These are phyloP conservation scores for Aselliscus stoliczkanus DNA, from an alignment of 2,797 vertebrate genomes.

Conservation along the genomic window DNA sequence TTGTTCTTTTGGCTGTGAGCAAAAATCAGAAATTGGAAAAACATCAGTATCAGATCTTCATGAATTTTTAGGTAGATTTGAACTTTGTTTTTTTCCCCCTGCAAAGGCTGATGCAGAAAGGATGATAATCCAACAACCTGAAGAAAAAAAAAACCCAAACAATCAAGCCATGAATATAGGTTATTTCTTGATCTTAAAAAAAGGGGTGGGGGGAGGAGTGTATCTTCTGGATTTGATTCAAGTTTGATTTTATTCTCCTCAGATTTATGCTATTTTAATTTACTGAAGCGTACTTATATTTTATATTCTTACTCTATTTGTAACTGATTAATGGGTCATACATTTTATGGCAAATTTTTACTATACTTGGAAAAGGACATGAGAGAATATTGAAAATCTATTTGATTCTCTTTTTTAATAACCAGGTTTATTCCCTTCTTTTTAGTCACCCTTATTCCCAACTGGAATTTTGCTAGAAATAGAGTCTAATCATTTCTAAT, in stretches of 20 bases:
- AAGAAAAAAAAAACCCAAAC: not conserved
- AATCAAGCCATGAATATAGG: not conserved
- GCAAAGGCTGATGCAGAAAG: not conserved
- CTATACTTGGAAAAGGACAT: not conserved
- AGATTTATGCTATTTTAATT: slow-evolving; percentile 11
- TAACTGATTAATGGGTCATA: not conserved
- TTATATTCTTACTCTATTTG: slow-evolving; percentile 34
- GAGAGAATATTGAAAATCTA: not conserved
- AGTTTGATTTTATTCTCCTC: not conserved
- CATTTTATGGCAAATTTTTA: not conserved
- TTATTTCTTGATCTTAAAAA: not conserved
- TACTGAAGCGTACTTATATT: not conserved
- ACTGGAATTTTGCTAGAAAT: slow-evolving; percentile 76
- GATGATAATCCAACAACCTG: not conserved
- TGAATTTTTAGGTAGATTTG: not conserved
- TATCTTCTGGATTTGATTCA: not conserved
- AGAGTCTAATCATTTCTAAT: slow-evolving; percentile 75
- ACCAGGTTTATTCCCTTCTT: slow-evolving; percentile 75
- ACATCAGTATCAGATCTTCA: not conserved
- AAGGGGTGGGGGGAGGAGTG: not conserved
- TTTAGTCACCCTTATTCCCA: slow-evolving; percentile 74
- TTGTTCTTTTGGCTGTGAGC: not conserved
- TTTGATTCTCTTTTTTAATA: slow-evolving; percentile 69
- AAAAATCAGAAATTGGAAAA: not conserved
- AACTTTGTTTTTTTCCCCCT: not conserved